Evolutionary conservation across 2,797 vertebrate genomes (phyloP), one percentile per base, ranked within the genome.

Genomic region (Anabas testudineus): DNA sequence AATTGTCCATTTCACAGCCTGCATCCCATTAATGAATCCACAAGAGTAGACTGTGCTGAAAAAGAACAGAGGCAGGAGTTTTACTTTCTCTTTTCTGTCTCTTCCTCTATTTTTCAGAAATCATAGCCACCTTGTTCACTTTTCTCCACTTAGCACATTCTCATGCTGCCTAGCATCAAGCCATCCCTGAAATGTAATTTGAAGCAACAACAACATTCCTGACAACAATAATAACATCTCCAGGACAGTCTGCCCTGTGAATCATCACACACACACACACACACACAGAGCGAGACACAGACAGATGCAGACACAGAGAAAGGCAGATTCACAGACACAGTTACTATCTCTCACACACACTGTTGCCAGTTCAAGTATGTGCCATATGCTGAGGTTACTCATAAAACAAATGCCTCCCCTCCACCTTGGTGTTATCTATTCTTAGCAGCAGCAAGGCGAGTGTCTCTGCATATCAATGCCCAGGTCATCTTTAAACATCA

Each of bases 401-500:
- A 32, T 43, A 43, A 82, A 82, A 81, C 52, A 64, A 81, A 61
- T 61, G 19, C 54, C 76, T 82, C 49, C 51, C 43, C 62, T 76
- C 66, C 63, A 81, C 68, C 62, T 76, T 24, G 3, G 28, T 61
- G 62, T 57, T 78, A 70, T 83, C 81, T 88, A 83, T 87, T 89
- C 71, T 81, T 76, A 80, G 80, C 76, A 52, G 76, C 71, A 74
- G 65, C 57, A 43, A 24, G 69, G 28, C 4, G 49, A 76, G 53
- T 58, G 52, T 57, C 74, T 77, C 74, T 81, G 80, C 84, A 87
- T 89, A 79, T 82, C 83, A 88, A 81, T 82, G 66, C 15, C 45
- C 57, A 0, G 59, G 81, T 90, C 84, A 82, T 88, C 78, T 74
- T 87, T 86, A 85, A 87, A 70, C 74, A 83, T 84, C 67, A 67